Evolutionary conservation across 2,797 vertebrate species (phyloP), one percentile per base, ranked within the genome.

Genomic region (Falco columbarius): DNA sequence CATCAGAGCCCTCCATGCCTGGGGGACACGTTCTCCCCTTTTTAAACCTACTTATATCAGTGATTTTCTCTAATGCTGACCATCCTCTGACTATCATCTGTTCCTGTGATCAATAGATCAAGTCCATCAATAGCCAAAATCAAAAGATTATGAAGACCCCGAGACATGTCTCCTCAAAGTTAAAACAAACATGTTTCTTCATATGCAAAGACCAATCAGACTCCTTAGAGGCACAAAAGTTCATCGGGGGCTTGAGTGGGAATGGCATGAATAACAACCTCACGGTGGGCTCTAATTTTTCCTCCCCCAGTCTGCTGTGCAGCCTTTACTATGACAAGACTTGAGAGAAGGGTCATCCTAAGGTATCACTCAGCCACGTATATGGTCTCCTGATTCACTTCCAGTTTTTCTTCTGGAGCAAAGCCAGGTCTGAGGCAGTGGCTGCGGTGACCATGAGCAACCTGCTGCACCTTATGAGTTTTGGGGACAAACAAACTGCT

Each of bases 21-120:
- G 9, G 1, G 12, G 26, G 5, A 7, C 11, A 23, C 3, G 5
- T 4, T n/a, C 5, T 4, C 9, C 16, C 8, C 61, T 47, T 46
- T 91, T 56, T 4, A 82, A 92, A 89, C 14, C 22, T 29, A 52
- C 17, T 55, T 52, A 7, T 2, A 24, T 32, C 16, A 29, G 30
- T 49, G 55, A 49, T 34, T 59, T 89, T 54, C 77, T 55, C 34
- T 73, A 51, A 40, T 27, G 10, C 8, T 30, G 54, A 76, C 27
- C 47, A 44, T 12, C 18, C 24, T 34, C 61, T 46, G 34, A 20
- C n/a, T 23, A n/a, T 15, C 36, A 14, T 20, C 52, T 52, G 19
- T 7, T 81, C 44, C 61, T 36, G 17, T 67, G 65, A 77, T 55
- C 40, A 47, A 58, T 10, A 88, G 34, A 34, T 17, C 63, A 90